Evolutionary conservation across 2,797 vertebrate genomes (phyloP), one percentile per base, ranked within the genome.

Genomic region (Sciurus carolinensis): DNA sequence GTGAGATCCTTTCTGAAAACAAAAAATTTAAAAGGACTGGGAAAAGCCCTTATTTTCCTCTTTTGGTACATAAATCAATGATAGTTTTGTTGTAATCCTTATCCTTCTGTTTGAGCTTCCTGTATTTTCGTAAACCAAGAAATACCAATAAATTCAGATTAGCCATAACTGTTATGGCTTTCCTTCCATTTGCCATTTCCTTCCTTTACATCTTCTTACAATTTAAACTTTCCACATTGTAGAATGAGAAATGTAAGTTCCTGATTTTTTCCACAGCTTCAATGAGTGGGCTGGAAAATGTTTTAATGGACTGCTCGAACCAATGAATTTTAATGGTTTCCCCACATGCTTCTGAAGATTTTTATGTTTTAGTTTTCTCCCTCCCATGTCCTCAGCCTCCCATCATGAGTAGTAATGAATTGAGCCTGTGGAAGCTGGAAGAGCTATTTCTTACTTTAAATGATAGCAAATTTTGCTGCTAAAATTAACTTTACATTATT

Each of bases 201-300:
- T 95, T 89, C 50, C 62, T 72, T 81, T 90, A 42, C 82, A 90
- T 91, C 86, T 95, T 96, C 71, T 95, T 95, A 17, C 47, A 85
- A 95, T 94, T 96, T 95, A 94, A 90, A 91, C 81, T 90, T 96
- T 96, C 80, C 90, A 84, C 80, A 88, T 90, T 76, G 11, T 69
- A 95, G 28, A 90, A 67, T 77, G 57, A 85, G 87, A 92, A 89
- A 95, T 83, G 18, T 7, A 59, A 95, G 72, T 88, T 77, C 6
- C 36, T 42, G 81, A 13, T 89, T 95, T 96, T 96, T 96, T 95
- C 94, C 80, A 79, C 26, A 72, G 66, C 82, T 76, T 95, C 92
- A 52, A 6, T 77, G 67, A 86, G 17, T 22, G 33, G 26, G 4
- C 69, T 92, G 90, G 88, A 97, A 95, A 93, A 95, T 93, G 59